Percentiles rank a stretch among this genome's conserved stretches.
Conservation (phyloP, 2,113 vertebrate species). For the Varanus salvator region DNA sequence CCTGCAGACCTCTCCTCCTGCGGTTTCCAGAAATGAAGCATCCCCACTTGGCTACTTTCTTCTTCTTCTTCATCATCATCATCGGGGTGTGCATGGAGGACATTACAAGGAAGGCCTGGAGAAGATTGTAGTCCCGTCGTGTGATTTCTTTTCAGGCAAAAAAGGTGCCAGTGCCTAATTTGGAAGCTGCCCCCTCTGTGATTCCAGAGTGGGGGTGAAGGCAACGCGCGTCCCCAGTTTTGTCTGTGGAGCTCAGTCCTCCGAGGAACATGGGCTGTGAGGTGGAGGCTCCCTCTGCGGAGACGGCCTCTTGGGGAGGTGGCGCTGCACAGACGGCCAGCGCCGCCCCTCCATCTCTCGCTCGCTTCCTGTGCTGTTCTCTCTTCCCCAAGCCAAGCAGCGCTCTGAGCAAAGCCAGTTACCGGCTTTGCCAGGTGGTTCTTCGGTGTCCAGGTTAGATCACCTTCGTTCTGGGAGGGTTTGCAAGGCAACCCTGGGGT, state of each 20-base stretch:
- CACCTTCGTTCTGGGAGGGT: not conserved
- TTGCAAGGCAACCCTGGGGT: not conserved
- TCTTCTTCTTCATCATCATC: not conserved
- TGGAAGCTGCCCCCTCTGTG: not conserved
- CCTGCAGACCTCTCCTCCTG: not conserved
- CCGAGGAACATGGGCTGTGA: too few species aligned
- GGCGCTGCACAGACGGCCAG: too few species aligned
- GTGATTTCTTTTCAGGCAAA: too few species aligned
- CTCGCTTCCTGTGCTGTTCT: not conserved
- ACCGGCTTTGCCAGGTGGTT: too few species aligned
- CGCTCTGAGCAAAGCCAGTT: not conserved
- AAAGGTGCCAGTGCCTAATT: not conserved
- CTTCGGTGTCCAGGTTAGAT: not conserved
- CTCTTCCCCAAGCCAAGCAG: not conserved
- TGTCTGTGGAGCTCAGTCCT: too few species aligned
- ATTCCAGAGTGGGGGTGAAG: not conserved
- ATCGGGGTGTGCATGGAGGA: not conserved
- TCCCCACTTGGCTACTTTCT: not conserved
- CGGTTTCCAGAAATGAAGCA: not conserved
- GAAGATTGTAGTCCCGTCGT: not conserved
- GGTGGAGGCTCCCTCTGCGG: too few species aligned
- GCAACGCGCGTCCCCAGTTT: too few species aligned
- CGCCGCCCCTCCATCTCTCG: too few species aligned
- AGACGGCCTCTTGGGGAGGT: too few species aligned
- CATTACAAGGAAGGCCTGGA: rapidly evolving